Evolutionary conservation across 1,140 invertebrate species (phyloP).

Genomic region (Zaprionus gabonicus): DNA sequence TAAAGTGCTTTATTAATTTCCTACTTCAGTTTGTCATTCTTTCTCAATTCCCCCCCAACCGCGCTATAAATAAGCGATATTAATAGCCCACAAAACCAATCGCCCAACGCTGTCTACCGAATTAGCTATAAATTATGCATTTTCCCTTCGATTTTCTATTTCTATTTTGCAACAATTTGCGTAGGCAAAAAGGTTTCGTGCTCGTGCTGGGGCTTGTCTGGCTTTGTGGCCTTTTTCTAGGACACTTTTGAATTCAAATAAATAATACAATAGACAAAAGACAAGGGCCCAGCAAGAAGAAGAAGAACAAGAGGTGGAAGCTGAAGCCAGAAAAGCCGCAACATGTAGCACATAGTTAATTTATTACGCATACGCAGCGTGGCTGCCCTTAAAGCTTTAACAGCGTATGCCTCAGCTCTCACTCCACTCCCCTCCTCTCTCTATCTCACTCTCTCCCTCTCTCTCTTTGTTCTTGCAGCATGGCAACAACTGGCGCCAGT

Average conservation of each 20-base stretch:
- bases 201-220: neutral
- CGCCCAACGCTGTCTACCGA: neutral
- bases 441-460: neutral
- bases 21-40: neutral
- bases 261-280: slow-evolving; percentile 4
- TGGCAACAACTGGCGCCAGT: slow-evolving; percentile 54
- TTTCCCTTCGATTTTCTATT: neutral
- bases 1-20: neutral
- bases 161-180: neutral
- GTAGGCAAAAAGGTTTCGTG: neutral
- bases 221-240: neutral
- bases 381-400: slow-evolving; percentile 24
- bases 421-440: neutral
- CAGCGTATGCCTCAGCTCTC: slow-evolving; percentile 9
- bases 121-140: neutral
- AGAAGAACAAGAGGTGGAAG: neutral
- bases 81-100: neutral
- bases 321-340: slow-evolving; percentile 6
- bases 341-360: slow-evolving; percentile 17
- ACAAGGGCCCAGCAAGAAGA: neutral
- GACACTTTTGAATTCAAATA: slow-evolving; percentile 26
- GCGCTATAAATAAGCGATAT: neutral
- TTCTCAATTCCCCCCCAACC: neutral
- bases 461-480: slow-evolving; percentile 16
- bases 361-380: slow-evolving; percentile 33